Conservation (phyloP, 2,113 vertebrate genomes). For the Nyctereutes procyonoides region DNA sequence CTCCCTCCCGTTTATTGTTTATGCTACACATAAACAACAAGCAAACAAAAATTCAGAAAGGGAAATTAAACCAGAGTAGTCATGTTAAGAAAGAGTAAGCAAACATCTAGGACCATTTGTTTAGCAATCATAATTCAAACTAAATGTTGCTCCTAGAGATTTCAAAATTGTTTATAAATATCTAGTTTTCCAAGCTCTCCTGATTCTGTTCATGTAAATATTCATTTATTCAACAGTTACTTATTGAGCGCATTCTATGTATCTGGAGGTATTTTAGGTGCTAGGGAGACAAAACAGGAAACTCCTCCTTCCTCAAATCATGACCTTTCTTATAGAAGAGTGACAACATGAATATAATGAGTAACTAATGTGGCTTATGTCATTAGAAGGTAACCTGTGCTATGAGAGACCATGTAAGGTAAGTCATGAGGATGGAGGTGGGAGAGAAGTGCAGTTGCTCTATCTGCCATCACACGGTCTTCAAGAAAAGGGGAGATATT, state of each 20-base stretch:
- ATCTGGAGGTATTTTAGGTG: not conserved
- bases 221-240: not conserved
- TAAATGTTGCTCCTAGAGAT: not conserved
- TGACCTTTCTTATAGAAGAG: not conserved
- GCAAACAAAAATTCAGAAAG: not conserved
- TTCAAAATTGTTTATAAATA: not conserved
- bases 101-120: not conserved
- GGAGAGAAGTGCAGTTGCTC: not conserved
- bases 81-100: not conserved
- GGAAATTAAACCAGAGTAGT: not conserved
- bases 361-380: not conserved
- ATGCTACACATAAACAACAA: not conserved
- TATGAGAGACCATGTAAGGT: not conserved
- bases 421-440: not conserved
- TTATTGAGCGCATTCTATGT: not conserved
- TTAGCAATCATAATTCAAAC: not conserved
- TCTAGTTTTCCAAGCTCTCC: not conserved
- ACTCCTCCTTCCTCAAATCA: fast-evolving
- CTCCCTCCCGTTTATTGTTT: not conserved
- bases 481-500: not conserved
- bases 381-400: not conserved
- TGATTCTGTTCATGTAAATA: not conserved
- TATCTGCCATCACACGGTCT: not conserved
- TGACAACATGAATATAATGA: not conserved
- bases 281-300: not conserved